Evolutionary conservation across 2,888 invertebrate species (phyloP).

Genomic region (Nesidiocoris tenuis): DNA sequence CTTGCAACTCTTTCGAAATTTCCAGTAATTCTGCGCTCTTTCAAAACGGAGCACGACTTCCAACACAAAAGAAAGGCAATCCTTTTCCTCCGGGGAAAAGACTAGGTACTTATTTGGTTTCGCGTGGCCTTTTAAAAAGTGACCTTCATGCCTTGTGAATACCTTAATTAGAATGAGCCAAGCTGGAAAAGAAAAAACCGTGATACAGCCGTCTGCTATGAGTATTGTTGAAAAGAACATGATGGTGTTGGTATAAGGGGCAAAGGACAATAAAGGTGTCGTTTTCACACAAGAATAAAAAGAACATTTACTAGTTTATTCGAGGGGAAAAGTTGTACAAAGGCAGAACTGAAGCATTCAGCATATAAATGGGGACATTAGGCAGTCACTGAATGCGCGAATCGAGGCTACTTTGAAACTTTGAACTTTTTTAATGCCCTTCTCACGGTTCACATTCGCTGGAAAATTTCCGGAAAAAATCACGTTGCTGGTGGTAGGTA

Average conservation of each 20-base stretch:
- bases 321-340: not conserved
- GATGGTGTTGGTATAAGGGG: not conserved
- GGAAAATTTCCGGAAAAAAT: not conserved
- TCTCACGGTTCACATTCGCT: not conserved
- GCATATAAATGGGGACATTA: not conserved
- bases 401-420: not conserved
- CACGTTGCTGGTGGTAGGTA: too few species aligned
- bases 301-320: not conserved
- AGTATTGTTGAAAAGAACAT: not conserved
- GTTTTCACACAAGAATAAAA: not conserved
- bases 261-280: not conserved
- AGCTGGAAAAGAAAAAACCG: not conserved
- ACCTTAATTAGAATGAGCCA: not conserved
- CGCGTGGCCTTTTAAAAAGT: too few species aligned
- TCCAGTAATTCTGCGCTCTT: too few species aligned
- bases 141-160: too few species aligned
- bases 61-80: too few species aligned
- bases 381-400: not conserved
- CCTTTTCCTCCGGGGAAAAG: too few species aligned
- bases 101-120: too few species aligned
- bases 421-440: not conserved
- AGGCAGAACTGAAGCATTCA: not conserved
- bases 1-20: too few species aligned
- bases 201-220: not conserved
- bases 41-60: too few species aligned